A percentile compares a stretch with the other conserved stretches of the same genome.
Evolutionary conservation across 2,888 invertebrate species (phyloP).

Genomic region (Mantis religiosa): DNA sequence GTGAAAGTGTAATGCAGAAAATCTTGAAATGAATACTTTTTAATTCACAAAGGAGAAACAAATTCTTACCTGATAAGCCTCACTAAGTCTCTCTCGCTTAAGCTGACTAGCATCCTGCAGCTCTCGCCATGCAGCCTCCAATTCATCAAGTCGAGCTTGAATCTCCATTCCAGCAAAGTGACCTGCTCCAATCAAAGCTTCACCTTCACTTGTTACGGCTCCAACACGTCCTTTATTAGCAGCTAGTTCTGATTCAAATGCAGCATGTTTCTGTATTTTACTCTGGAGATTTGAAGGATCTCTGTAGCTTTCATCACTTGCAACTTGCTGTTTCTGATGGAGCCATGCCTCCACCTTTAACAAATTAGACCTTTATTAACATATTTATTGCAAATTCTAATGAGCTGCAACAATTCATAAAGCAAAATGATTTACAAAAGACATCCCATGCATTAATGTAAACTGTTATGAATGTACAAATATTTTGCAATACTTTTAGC

Average conservation of each 20-base stretch:
- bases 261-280: constrained; percentile 92
- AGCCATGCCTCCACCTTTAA: constrained; percentile 71
- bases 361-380: not conserved
- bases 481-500: no score
- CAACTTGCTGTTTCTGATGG: constrained; percentile 88
- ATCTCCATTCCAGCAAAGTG: constrained; percentile 89
- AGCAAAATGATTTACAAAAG: no score
- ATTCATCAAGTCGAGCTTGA: constrained; percentile 71
- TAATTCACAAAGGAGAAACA: not conserved
- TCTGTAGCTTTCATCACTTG: constrained; percentile 87
- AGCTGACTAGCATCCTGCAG: constrained; percentile 76
- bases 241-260: constrained; percentile 90
- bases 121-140: constrained; percentile 84
- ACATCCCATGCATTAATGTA: no score
- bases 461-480: no score
- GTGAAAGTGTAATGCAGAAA: not conserved
- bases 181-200: constrained; percentile 56
- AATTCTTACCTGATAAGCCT: constrained; percentile 65
- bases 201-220: constrained; percentile 73
- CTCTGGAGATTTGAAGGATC: constrained; percentile 96
- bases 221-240: constrained; percentile 86
- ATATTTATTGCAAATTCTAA: not conserved
- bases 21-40: not conserved
- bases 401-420: no score
- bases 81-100: constrained; percentile 79